These are phyloP conservation scores for Tamias sibiricus DNA, from an alignment of 2,113 vertebrate genomes.

Conservation along the genomic window DNA sequence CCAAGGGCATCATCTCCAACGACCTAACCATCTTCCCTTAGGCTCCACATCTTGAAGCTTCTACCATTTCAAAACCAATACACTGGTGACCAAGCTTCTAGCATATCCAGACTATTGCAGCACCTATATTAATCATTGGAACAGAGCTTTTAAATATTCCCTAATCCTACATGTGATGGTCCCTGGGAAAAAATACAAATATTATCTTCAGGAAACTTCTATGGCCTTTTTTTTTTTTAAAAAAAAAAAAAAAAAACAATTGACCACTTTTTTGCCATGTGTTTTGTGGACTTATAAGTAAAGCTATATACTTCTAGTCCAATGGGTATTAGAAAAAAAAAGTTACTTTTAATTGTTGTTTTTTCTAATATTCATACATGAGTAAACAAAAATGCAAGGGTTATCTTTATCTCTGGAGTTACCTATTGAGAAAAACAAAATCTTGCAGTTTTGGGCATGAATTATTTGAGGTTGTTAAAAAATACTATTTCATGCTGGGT, in stretches of 20 bases:
- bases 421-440: background rate
- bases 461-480: background rate
- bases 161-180: background rate
- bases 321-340: background rate
- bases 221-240: background rate
- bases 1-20: background rate
- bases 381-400: background rate
- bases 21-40: background rate
- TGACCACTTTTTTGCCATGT: background rate
- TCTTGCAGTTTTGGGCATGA: background rate
- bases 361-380: background rate
- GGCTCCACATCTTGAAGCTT: background rate
- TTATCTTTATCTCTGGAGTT: slow-evolving; percentile 2
- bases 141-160: background rate
- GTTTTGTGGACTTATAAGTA: background rate
- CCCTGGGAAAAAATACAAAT: background rate
- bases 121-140: background rate
- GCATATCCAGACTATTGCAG: too few relatives aligned
- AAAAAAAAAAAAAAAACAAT: background rate
- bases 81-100: background rate
- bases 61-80: rapidly evolving
- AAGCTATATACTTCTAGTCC: background rate
- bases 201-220: background rate
- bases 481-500: too few relatives aligned
- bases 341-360: background rate